phyloP scores from a whole-genome alignment of 2,113 vertebrate genomes.

The Caracal caracal region DNA sequence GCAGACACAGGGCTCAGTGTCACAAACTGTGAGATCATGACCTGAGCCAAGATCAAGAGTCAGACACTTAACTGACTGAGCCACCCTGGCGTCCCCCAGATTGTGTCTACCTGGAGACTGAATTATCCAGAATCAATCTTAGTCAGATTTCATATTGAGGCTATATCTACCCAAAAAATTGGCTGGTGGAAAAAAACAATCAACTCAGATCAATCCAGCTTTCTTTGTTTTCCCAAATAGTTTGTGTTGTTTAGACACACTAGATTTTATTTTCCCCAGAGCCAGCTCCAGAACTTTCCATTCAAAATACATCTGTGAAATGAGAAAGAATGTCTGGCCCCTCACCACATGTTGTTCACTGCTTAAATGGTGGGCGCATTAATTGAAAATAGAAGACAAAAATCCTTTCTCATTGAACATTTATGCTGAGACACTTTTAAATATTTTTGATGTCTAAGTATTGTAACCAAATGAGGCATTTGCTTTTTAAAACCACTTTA shows the following conservation, averaged over 20 bases:
- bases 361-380: background rate
- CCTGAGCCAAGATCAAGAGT: too few relatives aligned
- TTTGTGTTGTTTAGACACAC: background rate
- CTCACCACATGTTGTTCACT: background rate
- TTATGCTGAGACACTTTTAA: constrained; percentile 2
- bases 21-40: too few relatives aligned
- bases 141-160: constrained; percentile 26
- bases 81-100: background rate
- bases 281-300: background rate
- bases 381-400: constrained; percentile 41
- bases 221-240: constrained; percentile 49
- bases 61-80: too few relatives aligned
- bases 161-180: background rate
- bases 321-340: background rate
- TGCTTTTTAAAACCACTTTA: constrained; percentile 12
- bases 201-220: background rate
- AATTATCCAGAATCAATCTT: background rate
- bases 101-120: constrained; percentile 7
- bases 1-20: too few relatives aligned
- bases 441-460: background rate
- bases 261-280: background rate
- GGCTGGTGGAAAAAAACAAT: constrained; percentile 40
- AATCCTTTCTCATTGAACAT: background rate
- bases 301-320: background rate
- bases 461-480: constrained; percentile 51